Evolutionary conservation across 2,113 vertebrate species (phyloP).

Genomic region (Atrichornis clamosus): DNA sequence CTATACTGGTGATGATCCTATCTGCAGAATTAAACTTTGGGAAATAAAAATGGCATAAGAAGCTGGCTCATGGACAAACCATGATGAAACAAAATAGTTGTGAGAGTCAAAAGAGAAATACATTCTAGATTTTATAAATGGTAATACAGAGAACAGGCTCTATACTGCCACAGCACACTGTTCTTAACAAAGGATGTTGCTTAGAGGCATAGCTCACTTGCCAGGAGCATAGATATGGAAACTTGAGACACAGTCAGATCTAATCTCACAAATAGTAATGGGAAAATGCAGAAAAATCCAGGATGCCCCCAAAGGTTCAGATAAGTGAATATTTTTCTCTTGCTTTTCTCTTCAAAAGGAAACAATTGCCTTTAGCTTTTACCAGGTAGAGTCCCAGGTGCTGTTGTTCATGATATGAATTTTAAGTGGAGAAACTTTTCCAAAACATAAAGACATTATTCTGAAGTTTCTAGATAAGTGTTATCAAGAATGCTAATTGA

Average conservation of each 20-base stretch:
- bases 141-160: background rate
- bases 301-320: background rate
- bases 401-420: background rate
- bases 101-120: background rate
- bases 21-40: background rate
- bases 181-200: background rate
- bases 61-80: background rate
- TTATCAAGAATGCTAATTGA: background rate
- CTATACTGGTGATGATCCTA: background rate
- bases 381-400: background rate
- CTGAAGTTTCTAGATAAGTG: background rate
- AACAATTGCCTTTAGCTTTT: slow-evolving; percentile 24
- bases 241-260: background rate
- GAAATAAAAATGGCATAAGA: background rate
- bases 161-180: fast-evolving
- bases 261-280: slow-evolving; percentile 11
- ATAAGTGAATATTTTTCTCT: slow-evolving; percentile 32
- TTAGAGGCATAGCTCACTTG: background rate
- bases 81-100: background rate
- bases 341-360: slow-evolving; percentile 10
- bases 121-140: background rate
- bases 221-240: background rate
- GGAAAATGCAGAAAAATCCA: background rate
- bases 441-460: background rate
- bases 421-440: background rate